Conservation (phyloP, 1,140 invertebrate genomes). For the Tetramorium parvispinum region DNA sequence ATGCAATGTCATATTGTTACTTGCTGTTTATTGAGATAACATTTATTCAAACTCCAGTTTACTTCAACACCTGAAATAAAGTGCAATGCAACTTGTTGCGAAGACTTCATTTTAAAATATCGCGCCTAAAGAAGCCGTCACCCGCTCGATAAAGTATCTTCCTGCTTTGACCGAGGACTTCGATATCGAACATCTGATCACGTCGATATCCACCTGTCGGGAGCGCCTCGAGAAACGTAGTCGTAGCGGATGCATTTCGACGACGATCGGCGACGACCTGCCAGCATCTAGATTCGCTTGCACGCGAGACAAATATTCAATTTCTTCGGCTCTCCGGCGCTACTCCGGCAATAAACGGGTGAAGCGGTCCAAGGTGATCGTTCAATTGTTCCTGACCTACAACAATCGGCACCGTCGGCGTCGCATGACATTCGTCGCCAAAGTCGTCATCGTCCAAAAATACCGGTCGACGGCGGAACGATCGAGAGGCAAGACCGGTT, state of each 20-base stretch:
- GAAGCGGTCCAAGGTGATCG: not conserved
- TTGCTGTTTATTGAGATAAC: too few species aligned
- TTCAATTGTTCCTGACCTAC: constrained; percentile 13
- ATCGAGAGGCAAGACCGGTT: not conserved
- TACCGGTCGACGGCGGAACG: constrained; percentile 36
- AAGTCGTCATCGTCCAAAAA: constrained; percentile 73
- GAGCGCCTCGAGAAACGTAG: not conserved
- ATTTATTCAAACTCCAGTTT: not conserved
- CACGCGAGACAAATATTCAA: not conserved
- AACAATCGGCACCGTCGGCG: not conserved
- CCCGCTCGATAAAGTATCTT: not conserved
- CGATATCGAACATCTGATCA: constrained; percentile 18
- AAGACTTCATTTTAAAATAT: not conserved
- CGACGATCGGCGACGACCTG: not conserved
- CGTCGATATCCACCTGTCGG: not conserved
- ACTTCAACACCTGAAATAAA: not conserved
- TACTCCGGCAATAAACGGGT: not conserved
- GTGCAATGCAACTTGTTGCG: not conserved
- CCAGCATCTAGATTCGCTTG: not conserved
- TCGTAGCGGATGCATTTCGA: not conserved
- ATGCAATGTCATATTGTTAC: too few species aligned
- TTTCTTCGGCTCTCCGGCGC: not conserved
- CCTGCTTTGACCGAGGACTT: not conserved
- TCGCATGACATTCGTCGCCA: constrained; percentile 38
- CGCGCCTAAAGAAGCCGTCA: not conserved